Evolutionary conservation across 2,888 invertebrate species (phyloP), one percentile per base, ranked within the genome.

Genomic region (Plutella xylostella): DNA sequence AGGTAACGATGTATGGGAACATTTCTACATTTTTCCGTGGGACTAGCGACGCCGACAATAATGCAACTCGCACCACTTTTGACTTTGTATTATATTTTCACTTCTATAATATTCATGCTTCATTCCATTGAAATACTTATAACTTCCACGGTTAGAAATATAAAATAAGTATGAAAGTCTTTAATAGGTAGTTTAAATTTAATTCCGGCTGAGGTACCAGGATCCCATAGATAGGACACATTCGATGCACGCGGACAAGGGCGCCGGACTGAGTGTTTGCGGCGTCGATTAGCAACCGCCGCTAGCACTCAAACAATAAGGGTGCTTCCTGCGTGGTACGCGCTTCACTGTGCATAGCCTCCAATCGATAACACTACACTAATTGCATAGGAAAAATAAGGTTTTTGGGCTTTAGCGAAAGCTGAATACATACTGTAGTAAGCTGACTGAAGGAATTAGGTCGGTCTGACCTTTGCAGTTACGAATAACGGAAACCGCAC

Each of bases 291-390:
- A 68, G 76, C 76, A 77, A 76, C 78, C 66, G 68, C 72, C 66
- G 65, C 71, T 62, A 61, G 65, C 55, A 68, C 65, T 67, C 77
- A 80, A 80, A 80, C 80, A 83, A 78, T 79, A 71, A 71, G 82
- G 66, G 76, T 72, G 73, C 70, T 83, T 79, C 71, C 80, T 60
- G 72, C 64, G 68, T 78, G 82, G 80, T 79, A 82, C 82, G 73
- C 82, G 73, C 57, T 62, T 58, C 61, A 59, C 64, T 63, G 60
- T 42, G 31, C 42, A 41, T 40, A n/a, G 19, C 20, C 12, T 35
- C 44, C 30, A 41, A 79, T 82, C 82, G 72, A 82, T 82, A 75
- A 53, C 51, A 59, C 57, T 58, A 60, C 38, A 25, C 33, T 37
- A 43, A 34, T 43, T 64, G 63, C 60, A 59, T 58, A 57, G 57